Base-by-base conservation (phyloP, 2,888 invertebrate species). In the Drosophila subquinaria region DNA sequence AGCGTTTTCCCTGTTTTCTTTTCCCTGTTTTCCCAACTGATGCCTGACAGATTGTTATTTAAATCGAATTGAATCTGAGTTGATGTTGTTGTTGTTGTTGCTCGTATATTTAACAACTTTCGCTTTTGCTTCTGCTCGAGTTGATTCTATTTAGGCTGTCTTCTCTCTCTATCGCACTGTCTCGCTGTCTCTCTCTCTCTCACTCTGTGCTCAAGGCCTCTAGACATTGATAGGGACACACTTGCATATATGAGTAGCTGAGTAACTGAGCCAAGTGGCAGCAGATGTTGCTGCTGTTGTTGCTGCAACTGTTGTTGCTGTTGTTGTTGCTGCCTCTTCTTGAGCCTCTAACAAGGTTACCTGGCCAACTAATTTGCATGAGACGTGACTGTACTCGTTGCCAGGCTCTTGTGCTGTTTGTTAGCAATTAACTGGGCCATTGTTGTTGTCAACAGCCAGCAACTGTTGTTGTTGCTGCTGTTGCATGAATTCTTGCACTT, bases 361-460 rank as follows among this genome's bases (percentile, higher is more conserved):
- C 76, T 78, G 87, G 76, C 79, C 65, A 84, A 87, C 84, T 87
- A 89, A 84, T 84, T 89, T 89, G 81, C 81, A 73, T 71, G 76
- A 63, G 60, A 79, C 84, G 84, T 89, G 84, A 87, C 89, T 84
- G 89, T 89, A 84, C 84, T 76, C 65, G 65, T 79, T 71, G 82
- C 59, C 33, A 50, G 64, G 47, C 64, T 64, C 60, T 45, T 56
- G 69, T 67, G 51, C 66, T 87, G 84, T 81, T 89, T 89, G 84
- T 73, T 76, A 81, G 89, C 89, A 87, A 85, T 87, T 89, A 85
- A 81, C 79, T 84, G 68, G 82, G 73, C 82, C 81, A 82, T 77
- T 77, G 77, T 76, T 80, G 79, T 61, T 81, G 74, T 73, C 76
- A 79, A 70, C 77, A 67, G 42, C 65, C 73, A 67, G 35, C 20